Percentiles rank a stretch among this genome's conserved stretches.
Conservation (phyloP, 2,113 vertebrate species). For the Triplophysa dalaica region DNA sequence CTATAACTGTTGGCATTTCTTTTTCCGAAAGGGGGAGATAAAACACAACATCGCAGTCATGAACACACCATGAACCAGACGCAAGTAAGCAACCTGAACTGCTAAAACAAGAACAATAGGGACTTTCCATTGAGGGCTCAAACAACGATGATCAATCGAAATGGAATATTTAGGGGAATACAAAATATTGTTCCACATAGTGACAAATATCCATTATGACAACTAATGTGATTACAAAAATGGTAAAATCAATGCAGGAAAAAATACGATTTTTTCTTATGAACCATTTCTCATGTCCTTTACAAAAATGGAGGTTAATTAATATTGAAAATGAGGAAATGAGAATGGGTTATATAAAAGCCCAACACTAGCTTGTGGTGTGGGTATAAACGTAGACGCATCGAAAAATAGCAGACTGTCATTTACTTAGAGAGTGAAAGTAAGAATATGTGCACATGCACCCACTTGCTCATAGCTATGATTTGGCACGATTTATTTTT, state of each 20-base stretch:
- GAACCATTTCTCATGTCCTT: no score
- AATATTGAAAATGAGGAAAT: no score
- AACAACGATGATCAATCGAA: background rate
- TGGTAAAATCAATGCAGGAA: no score
- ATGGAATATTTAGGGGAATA: background rate
- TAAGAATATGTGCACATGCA: background rate
- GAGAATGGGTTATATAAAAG: no score
- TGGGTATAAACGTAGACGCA: background rate
- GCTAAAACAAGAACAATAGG: background rate
- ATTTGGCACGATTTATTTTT: background rate
- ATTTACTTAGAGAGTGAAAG: background rate
- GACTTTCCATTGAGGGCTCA: background rate
- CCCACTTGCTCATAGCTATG: background rate
- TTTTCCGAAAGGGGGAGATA: slow-evolving; percentile 24
- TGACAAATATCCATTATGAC: no score
- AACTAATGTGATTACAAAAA: no score
- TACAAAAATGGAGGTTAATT: no score
- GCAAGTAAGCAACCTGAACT: background rate
- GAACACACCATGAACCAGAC: background rate
- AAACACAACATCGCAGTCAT: background rate
- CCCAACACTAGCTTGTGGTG: no score
- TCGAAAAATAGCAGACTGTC: background rate
- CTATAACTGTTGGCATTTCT: background rate
- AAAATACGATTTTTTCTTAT: no score
- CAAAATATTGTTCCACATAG: no score